phyloP scores from a whole-genome alignment of 2,113 vertebrate species.

The Megaceryle torquata region DNA sequence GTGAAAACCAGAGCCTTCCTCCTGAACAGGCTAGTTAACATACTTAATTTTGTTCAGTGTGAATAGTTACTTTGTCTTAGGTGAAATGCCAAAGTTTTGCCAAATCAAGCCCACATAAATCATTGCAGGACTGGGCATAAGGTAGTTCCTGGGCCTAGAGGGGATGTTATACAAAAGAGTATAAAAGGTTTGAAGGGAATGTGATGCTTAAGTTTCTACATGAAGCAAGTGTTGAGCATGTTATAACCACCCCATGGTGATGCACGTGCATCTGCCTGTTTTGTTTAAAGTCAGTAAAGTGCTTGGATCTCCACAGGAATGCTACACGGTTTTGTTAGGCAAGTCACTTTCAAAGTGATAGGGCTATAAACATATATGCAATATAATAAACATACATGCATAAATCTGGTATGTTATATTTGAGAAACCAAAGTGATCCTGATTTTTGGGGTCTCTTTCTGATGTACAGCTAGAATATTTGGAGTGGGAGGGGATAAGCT shows the following conservation, averaged over 20 bases:
- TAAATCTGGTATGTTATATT: not conserved
- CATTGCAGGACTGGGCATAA: not conserved
- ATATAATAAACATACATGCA: no score
- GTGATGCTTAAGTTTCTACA: not conserved
- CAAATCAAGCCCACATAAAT: fast-evolving
- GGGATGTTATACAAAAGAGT: not conserved
- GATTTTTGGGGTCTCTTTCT: not conserved
- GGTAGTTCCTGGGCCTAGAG: not conserved
- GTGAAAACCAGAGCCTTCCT: conserved; percentile 4
- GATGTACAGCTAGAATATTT: not conserved
- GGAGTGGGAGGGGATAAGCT: not conserved
- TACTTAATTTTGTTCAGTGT: not conserved
- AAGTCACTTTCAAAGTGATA: not conserved
- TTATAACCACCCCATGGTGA: not conserved
- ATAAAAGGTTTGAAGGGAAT: not conserved
- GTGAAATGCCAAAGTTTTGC: not conserved
- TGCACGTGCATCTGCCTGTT: not conserved
- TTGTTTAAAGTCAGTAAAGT: not conserved
- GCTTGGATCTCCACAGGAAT: not conserved
- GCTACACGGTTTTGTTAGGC: not conserved
- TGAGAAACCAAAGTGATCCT: not conserved
- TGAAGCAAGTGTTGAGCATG: not conserved
- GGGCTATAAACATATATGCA: not conserved
- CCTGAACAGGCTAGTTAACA: not conserved
- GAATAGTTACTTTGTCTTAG: not conserved